Evolutionary conservation across 2,797 vertebrate genomes (phyloP), one percentile per base, ranked within the genome.

Genomic region (Sciurus carolinensis): DNA sequence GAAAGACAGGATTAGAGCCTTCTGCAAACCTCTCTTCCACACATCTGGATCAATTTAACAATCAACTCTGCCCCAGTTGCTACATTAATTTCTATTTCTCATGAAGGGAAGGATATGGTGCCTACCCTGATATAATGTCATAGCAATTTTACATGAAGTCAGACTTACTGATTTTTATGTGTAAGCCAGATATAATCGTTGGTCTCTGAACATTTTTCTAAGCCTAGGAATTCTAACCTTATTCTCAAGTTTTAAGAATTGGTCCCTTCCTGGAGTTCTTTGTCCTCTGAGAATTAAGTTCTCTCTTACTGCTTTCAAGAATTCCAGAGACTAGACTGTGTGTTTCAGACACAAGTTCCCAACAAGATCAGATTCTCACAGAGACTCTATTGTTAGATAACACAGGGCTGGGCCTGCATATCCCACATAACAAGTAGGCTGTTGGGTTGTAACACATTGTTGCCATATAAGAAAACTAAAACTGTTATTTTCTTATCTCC

Each of bases 1-100:
- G 67, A 52, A 69, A 86, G 9, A 50, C 20, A 94, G 90, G 71
- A 87, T 83, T 85, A 96, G 44, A 94, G 7, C 47, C 13, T 86
- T 30, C 33, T 87, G 4, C 54, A 94, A 77, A 80, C 39, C 2
- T 86, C 59, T 3, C 4, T 84, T 87, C 20, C 94, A 69, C 26
- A 86, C 69, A 71, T 91, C 87, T 93, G 90, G 75, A 33, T 28
- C 91, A 95, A 87, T 57, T 95, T 75, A 91, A 77, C 9, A n/a
- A 76, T 90, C 87, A 83, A 7, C 52, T 66, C 57, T 83, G 64
- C 15, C 47, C 66, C 17, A 71, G 50, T 91, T 80, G 33, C 28
- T 95, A 71, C 71, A n/a, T 81, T 93, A 91, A 79, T 95, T 91
- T 64, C 28, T 89, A 83, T 75, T 95, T 91, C 52, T 95, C 62